These are phyloP conservation scores for Escarpia spicata DNA, from an alignment of 2,888 invertebrate species.

Conservation along the genomic window DNA sequence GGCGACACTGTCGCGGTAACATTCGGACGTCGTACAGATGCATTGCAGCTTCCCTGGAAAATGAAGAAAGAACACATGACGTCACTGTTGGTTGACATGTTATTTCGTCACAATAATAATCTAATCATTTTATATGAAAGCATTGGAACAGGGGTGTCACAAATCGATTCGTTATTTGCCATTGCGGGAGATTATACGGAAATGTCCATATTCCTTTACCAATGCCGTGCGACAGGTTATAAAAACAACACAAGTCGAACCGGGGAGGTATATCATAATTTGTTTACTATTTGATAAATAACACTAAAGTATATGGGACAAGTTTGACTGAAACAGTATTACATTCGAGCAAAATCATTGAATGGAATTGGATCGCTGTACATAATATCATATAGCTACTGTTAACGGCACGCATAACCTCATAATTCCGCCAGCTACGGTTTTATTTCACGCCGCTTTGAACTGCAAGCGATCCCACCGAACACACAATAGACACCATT, in stretches of 20 bases:
- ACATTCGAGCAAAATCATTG: too few species aligned
- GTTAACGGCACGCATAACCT: not conserved
- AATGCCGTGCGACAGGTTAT: too few species aligned
- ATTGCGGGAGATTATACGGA: too few species aligned
- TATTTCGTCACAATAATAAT: not conserved
- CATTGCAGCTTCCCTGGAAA: conserved; percentile 51
- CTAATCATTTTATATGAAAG: too few species aligned
- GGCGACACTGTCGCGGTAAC: conserved; percentile 48
- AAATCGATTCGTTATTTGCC: too few species aligned
- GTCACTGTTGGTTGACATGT: not conserved
- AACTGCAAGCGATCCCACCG: not conserved
- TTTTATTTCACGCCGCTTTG: not conserved
- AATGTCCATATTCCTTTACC: too few species aligned
- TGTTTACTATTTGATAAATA: too few species aligned
- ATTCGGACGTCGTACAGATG: conserved; percentile 64
- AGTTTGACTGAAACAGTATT: too few species aligned
- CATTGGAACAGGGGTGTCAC: too few species aligned
- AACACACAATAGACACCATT: not conserved
- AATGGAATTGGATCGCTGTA: not conserved
- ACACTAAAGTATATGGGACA: too few species aligned
- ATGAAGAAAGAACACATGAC: not conserved
- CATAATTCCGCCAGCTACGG: not conserved
- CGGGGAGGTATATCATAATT: too few species aligned
- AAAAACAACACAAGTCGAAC: too few species aligned
- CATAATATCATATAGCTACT: not conserved